Percentiles rank a stretch among this genome's conserved stretches.
phyloP scores from a whole-genome alignment of 2,797 vertebrate genomes.

The Enoplosus armatus region DNA sequence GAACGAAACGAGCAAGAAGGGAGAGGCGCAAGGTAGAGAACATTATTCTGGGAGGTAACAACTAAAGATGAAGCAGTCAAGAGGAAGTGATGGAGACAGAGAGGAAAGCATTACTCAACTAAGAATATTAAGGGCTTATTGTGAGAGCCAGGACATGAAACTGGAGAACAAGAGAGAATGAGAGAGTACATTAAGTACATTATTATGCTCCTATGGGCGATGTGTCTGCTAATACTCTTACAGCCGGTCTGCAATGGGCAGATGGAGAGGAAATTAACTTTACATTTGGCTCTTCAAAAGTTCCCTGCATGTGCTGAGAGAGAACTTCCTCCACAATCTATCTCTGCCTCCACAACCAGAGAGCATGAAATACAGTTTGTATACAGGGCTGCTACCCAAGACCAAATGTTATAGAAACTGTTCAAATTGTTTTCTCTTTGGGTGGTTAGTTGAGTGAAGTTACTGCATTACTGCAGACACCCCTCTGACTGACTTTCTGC shows the following conservation, averaged over 20 bases:
- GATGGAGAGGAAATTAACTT: conserved; percentile 36
- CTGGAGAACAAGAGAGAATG: conserved; percentile 12
- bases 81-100: conserved; percentile 32
- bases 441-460: background rate
- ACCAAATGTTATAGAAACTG: background rate
- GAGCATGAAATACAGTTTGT: background rate
- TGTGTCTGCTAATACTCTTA: conserved; percentile 8
- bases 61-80: background rate
- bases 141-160: conserved; percentile 26
- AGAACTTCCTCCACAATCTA: background rate
- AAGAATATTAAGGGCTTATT: too few relatives aligned
- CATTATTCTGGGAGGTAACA: background rate
- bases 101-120: conserved; percentile 17
- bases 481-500: background rate
- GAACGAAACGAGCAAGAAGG: background rate
- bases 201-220: conserved; percentile 25
- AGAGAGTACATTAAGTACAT: conserved; percentile 29
- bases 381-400: background rate
- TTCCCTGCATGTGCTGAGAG: conserved; percentile 11
- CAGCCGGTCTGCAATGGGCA: background rate
- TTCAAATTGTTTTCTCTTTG: too few relatives aligned
- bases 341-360: background rate
- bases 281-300: conserved; percentile 12
- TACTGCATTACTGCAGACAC: too few relatives aligned
- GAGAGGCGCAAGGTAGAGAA: background rate